A percentile compares a stretch with the other conserved stretches of the same genome.
Evolutionary conservation across 2,797 vertebrate species (phyloP).

Genomic region (Paedocypris micromegethes): DNA sequence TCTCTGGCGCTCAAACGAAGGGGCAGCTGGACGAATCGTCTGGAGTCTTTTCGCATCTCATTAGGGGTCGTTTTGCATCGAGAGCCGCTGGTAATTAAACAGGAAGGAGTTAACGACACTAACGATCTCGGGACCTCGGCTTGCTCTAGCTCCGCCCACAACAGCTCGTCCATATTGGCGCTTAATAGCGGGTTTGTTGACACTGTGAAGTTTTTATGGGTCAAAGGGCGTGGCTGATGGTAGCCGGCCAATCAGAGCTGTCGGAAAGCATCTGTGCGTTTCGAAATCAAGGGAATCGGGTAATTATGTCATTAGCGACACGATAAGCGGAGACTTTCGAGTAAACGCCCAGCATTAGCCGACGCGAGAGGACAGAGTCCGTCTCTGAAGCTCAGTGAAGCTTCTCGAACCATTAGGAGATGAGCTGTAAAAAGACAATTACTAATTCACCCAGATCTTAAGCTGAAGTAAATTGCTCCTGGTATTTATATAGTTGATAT

Average conservation of each 20-base stretch:
- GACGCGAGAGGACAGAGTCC: too few species aligned
- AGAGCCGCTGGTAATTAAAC: conserved; percentile 65
- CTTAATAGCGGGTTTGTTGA: conserved; percentile 60
- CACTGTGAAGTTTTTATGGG: conserved; percentile 42
- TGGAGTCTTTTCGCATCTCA: conserved; percentile 58
- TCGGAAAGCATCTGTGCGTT: conserved; percentile 48
- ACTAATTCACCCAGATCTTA: too few species aligned
- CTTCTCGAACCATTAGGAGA: too few species aligned
- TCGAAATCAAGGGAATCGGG: conserved; percentile 39
- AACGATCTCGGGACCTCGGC: conserved; percentile 64
- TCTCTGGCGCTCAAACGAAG: conserved; percentile 20
- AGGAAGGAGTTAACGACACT: conserved; percentile 50
- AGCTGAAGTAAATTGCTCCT: too few species aligned
- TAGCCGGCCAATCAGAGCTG: conserved; percentile 46
- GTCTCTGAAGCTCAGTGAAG: too few species aligned
- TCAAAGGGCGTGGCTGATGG: neutral
- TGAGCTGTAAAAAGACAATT: too few species aligned
- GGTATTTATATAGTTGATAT: too few species aligned
- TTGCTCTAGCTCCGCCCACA: conserved; percentile 63
- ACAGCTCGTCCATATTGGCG: conserved; percentile 59
- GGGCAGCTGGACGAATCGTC: conserved; percentile 56
- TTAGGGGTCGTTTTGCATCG: conserved; percentile 71
- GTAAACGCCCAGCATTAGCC: too few species aligned
- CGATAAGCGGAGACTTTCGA: conserved; percentile 25
- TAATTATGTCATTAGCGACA: conserved; percentile 44